Evolutionary conservation across 2,888 invertebrate species (phyloP).

Genomic region (Polietes domitor): DNA sequence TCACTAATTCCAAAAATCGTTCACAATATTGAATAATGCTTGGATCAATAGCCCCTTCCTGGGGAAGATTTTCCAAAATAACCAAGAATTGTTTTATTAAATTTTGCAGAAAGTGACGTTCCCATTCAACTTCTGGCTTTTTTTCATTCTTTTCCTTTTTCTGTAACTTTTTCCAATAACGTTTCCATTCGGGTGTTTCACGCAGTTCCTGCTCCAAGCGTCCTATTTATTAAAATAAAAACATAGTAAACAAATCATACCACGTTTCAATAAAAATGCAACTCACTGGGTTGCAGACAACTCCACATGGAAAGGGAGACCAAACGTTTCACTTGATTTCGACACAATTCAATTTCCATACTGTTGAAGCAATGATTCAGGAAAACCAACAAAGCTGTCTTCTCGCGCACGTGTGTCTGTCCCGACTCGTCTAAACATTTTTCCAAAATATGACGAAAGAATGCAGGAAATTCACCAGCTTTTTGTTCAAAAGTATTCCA

Average conservation of each 20-base stretch:
- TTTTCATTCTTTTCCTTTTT: constrained; percentile 88
- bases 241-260: not conserved
- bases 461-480: constrained; percentile 89
- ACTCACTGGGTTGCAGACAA: constrained; percentile 89
- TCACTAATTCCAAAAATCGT: constrained; percentile 96
- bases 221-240: constrained; percentile 80
- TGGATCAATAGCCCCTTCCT: constrained; percentile 83
- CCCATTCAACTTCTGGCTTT: constrained; percentile 89
- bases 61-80: constrained; percentile 88
- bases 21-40: constrained; percentile 91
- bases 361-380: constrained; percentile 98
- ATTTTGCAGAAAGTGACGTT: constrained; percentile 90
- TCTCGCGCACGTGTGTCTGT: constrained; percentile 84
- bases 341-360: constrained; percentile 96
- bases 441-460: constrained; percentile 91
- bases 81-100: constrained; percentile 93
- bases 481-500: constrained; percentile 95
- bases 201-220: constrained; percentile 93
- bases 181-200: constrained; percentile 93
- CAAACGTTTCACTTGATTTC: constrained; percentile 94
- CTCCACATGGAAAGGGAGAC: constrained; percentile 97
- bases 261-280: constrained; percentile 10
- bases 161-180: constrained; percentile 94
- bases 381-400: constrained; percentile 93
- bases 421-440: constrained; percentile 83